Base-by-base conservation (phyloP, 1,140 invertebrate genomes). In the Metopolophium dirhodum region DNA sequence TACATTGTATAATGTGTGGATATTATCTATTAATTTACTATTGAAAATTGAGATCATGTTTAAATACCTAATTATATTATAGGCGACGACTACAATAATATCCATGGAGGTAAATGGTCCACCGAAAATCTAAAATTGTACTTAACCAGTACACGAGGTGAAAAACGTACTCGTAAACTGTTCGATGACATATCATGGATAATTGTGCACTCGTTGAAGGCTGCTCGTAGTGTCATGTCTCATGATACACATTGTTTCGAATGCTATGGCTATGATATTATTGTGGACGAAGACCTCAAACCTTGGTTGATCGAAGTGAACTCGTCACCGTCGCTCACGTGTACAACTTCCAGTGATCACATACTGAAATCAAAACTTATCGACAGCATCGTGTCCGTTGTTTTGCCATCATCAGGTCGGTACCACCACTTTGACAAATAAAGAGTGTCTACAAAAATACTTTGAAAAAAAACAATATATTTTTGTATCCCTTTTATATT, bases 71-170 rank as follows among this genome's bases (percentile, higher is more conserved):
- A 51, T 51, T 51, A 26, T 23, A 23, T 35, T 35, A 23, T 26
- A 88, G 49, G 87, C 35, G n/a, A 23, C 20, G 47, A 88, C 23
- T 88, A 88, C 20, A 99, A 99, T 95, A 97, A 96, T 94, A 96
- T 99, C 88, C 98, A 99, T 94, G 98, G 99, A 11, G 98, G 98
- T 0, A 99, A 99, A 96, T 97, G 99, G 96, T 98, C 97, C 88
- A 97, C 99, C 3, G 97, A 99, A 94, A 99, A 99, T 96, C 95
- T 99, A 93, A 96, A 98, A 49, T 95, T 99, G 1, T 99, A 98
- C 95, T 95, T 99, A 94, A 98, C 99, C 95, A 98, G 98, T 90
- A 99, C 98, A 0, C 95, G 97, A 87, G 98, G 98, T 2, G 98
- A 99, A 95, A 96, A 96, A 88, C 97, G 98, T 0, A 98, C 97